Percentiles rank a stretch among this genome's conserved stretches.
These are phyloP conservation scores for Ostrea denselamellosa DNA, from an alignment of 1,140 invertebrate genomes.

Conservation along the genomic window DNA sequence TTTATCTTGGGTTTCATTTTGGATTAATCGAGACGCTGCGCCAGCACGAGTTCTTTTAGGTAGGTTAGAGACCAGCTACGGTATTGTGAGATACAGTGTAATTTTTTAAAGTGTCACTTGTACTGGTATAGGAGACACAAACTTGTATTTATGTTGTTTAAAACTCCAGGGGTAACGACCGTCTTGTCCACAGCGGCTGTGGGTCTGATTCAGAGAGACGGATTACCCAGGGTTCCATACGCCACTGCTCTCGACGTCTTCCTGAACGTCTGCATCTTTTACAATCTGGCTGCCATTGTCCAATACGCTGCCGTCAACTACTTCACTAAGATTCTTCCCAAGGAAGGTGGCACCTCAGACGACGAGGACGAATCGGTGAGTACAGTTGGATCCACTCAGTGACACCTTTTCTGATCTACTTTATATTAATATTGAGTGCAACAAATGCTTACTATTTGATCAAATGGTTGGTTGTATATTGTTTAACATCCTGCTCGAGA, in stretches of 20 bases:
- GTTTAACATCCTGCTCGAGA: too few relatives aligned
- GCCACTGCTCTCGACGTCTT: slow-evolving; percentile 96
- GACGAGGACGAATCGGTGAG: slow-evolving; percentile 58
- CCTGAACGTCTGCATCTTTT: slow-evolving; percentile 94
- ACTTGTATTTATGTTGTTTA: not conserved
- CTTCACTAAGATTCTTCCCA: slow-evolving; percentile 86
- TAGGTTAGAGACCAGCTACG: slow-evolving; percentile 67
- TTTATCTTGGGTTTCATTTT: slow-evolving; percentile 97
- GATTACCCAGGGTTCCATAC: slow-evolving; percentile 84
- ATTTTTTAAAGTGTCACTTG: too few relatives aligned
- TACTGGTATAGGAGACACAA: not conserved
- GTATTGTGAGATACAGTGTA: not conserved
- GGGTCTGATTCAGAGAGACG: slow-evolving; percentile 82
- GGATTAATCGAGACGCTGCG: slow-evolving; percentile 85
- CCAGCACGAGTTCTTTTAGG: slow-evolving; percentile 83
- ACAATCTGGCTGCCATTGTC: slow-evolving; percentile 93
- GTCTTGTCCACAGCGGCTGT: slow-evolving; percentile 83
- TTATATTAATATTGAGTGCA: too few relatives aligned
- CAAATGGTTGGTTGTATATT: too few relatives aligned
- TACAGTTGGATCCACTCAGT: not conserved
- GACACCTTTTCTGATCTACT: too few relatives aligned
- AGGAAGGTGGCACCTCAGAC: slow-evolving; percentile 59
- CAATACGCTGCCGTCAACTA: slow-evolving; percentile 97
- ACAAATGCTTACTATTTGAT: too few relatives aligned
- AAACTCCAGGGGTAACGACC: slow-evolving; percentile 82